phyloP scores from a whole-genome alignment of 2,888 invertebrate species.

The Patella depressa region DNA sequence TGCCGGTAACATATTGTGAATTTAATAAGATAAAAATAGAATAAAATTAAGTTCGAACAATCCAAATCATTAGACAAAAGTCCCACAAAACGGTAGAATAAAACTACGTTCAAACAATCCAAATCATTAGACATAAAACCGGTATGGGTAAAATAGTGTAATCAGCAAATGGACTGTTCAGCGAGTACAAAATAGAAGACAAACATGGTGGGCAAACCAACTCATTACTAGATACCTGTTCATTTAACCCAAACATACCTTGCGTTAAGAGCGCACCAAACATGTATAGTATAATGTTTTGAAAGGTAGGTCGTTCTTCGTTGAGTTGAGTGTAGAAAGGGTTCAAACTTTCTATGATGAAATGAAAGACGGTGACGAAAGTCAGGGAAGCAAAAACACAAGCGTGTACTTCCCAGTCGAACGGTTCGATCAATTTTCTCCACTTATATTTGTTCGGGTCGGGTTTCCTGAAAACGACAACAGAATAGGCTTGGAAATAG shows the following conservation, averaged over 20 bases:
- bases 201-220: too few relatives aligned
- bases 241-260: constrained; percentile 75
- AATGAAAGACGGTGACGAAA: constrained; percentile 41
- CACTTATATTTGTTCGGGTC: constrained; percentile 45
- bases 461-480: constrained; percentile 48
- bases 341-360: constrained; percentile 46
- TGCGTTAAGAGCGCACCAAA: constrained; percentile 92
- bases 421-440: constrained; percentile 51
- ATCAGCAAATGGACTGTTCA: too few relatives aligned
- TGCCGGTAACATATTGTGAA: too few relatives aligned
- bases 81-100: too few relatives aligned
- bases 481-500: constrained; percentile 69
- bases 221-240: too few relatives aligned
- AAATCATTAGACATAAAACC: too few relatives aligned
- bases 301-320: constrained; percentile 7
- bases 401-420: constrained; percentile 49
- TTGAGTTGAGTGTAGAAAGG: constrained; percentile 35
- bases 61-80: too few relatives aligned
- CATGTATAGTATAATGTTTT: constrained; percentile 81
- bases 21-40: too few relatives aligned
- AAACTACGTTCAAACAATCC: too few relatives aligned
- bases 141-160: too few relatives aligned
- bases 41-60: too few relatives aligned
- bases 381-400: constrained; percentile 43
- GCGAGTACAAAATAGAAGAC: too few relatives aligned